These are phyloP conservation scores for Muraenolepis orangiensis DNA, from an alignment of 2,797 vertebrate species.

Conservation along the genomic window DNA sequence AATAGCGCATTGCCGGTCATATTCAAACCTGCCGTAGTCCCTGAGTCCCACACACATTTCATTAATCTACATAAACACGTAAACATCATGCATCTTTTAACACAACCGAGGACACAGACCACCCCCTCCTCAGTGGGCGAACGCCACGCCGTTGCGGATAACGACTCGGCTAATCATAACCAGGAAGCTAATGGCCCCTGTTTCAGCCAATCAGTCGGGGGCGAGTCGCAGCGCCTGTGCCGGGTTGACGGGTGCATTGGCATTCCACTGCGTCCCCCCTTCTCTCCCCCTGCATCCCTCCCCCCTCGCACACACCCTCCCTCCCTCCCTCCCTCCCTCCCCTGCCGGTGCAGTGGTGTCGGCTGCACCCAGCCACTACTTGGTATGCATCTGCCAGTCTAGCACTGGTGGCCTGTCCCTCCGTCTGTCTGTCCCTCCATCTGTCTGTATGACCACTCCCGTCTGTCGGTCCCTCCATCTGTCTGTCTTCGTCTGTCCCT, in stretches of 20 bases:
- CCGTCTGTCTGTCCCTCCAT: slow-evolving; percentile 31
- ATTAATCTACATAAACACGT: slow-evolving; percentile 33
- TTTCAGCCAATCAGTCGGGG: slow-evolving; percentile 68
- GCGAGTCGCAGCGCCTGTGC: slow-evolving; percentile 49
- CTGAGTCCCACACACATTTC: not conserved
- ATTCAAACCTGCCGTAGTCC: not conserved
- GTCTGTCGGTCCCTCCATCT: slow-evolving; percentile 34
- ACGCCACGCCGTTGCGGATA: slow-evolving; percentile 68
- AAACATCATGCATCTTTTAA: slow-evolving; percentile 15
- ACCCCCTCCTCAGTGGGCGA: slow-evolving; percentile 50
- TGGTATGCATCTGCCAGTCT: slow-evolving; percentile 60
- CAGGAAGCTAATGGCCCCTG: slow-evolving; percentile 67
- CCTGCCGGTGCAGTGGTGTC: slow-evolving; percentile 44
- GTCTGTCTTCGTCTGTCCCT: slow-evolving; percentile 47
- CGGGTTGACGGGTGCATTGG: slow-evolving; percentile 51
- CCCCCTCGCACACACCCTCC: too few relatives aligned
- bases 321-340: slow-evolving; percentile 45
- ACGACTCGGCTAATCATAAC: slow-evolving; percentile 74
- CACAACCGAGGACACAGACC: slow-evolving; percentile 40
- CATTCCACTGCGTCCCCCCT: slow-evolving; percentile 64
- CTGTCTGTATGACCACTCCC: too few relatives aligned
- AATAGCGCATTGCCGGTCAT: not conserved
- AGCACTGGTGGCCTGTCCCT: not conserved
- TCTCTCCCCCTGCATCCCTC: slow-evolving; percentile 43
- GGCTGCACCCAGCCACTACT: slow-evolving; percentile 46